Evolutionary conservation across 1,140 invertebrate species (phyloP), one percentile per base, ranked within the genome.

Genomic region (Tetranychus cinnabarinus): DNA sequence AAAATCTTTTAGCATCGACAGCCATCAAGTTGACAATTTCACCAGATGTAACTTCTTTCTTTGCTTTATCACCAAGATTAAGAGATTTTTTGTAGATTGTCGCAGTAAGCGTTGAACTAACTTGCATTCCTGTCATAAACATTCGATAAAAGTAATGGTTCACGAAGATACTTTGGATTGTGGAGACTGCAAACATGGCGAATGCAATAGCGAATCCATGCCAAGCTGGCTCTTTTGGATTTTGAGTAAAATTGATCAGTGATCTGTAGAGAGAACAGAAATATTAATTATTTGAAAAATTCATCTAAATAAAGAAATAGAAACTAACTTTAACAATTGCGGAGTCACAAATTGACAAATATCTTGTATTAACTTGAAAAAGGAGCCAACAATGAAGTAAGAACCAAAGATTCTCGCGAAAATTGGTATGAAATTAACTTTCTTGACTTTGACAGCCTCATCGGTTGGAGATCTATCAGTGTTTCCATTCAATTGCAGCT

Each of bases 291-390:
- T 33, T 6, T 4, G 8, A 8, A 33, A 33, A 36, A 56, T 56
- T 13, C 5, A 35, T 4, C 7, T 15, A 36, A 48, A 46, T 33
- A 1, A 67, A 60, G 59, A 65, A 70, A 7, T 13, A 33, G 15
- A 67, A 67, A 69, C 42, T 15, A 56, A 37, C 47, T 68, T 66
- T 50, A 63, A 61, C 31, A 70, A 34, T 60, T 85, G 81, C 0
- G 91, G 91, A 68, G 85, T 88, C 31, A 84, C 76, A 73, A 97
- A 96, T 97, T 96, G 61, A 84, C 95, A 72, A 6, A 85, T 64
- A 75, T 93, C 90, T 69, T 88, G 82, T 15, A 83, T 70, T 0
- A 91, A 67, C 73, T 92, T 89, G 46, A 77, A 68, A 79, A 84
- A 66, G 1, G 83, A 76, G 8, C 86, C 87, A 68, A 88, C 83